Evolutionary conservation across 2,888 invertebrate genomes (phyloP).

Genomic region (Andrena chrysosceles): DNA sequence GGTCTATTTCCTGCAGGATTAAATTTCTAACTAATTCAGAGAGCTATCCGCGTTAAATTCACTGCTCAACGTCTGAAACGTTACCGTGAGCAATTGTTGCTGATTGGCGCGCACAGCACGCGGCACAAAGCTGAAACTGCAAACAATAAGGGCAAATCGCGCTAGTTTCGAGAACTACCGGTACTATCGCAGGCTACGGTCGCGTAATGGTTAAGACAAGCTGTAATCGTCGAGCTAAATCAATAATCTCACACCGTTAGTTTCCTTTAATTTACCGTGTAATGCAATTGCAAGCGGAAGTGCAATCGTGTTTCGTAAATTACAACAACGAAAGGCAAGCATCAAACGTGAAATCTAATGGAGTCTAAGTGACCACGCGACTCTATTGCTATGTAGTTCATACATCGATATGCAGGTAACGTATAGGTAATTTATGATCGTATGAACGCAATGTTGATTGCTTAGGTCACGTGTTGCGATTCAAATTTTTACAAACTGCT

Average conservation of each 20-base stretch:
- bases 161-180: conserved; percentile 39
- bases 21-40: conserved; percentile 13
- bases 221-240: conserved; percentile 50
- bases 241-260: conserved; percentile 34
- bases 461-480: too few relatives aligned
- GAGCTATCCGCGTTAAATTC: conserved; percentile 8
- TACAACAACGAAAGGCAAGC: conserved; percentile 1
- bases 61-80: conserved; percentile 30
- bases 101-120: conserved; percentile 32
- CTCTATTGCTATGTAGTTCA: too few relatives aligned
- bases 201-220: conserved; percentile 44
- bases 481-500: too few relatives aligned
- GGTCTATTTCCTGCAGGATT: not conserved
- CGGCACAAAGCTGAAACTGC: conserved; percentile 38
- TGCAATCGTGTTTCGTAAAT: not conserved
- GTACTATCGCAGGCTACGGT: conserved; percentile 13
- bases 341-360: too few relatives aligned
- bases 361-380: too few relatives aligned
- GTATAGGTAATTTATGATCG: too few relatives aligned
- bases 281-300: conserved; percentile 8
- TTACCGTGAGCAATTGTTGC: conserved; percentile 40
- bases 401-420: too few relatives aligned
- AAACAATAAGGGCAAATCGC: conserved; percentile 59
- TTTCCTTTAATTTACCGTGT: conserved; percentile 28
- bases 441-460: too few relatives aligned